Conservation (phyloP, 2,888 invertebrate genomes). For the Tetramorium bicarinatum region DNA sequence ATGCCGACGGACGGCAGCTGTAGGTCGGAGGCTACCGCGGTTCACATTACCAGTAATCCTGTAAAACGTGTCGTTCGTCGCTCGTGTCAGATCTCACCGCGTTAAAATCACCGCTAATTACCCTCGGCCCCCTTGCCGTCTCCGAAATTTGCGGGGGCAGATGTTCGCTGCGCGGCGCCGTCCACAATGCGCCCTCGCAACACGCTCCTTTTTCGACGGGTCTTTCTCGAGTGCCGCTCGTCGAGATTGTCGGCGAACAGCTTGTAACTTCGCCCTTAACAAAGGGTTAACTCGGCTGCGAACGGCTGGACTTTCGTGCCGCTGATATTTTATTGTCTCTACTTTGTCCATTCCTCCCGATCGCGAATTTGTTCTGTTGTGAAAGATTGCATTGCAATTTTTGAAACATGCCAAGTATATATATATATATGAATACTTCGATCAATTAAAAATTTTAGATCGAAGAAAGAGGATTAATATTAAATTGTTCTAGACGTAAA, state of each 20-base stretch:
- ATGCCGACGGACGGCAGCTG: slow-evolving; percentile 73
- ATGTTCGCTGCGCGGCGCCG: slow-evolving; percentile 42
- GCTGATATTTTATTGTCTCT: slow-evolving; percentile 15
- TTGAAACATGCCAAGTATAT: background rate
- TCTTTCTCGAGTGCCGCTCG: slow-evolving; percentile 46
- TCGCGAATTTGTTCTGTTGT: background rate
- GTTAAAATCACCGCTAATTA: slow-evolving; percentile 73
- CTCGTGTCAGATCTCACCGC: slow-evolving; percentile 54
- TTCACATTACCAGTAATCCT: slow-evolving; percentile 63
- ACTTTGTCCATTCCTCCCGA: background rate
- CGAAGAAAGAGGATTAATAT: background rate
- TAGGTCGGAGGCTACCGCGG: slow-evolving; percentile 40
- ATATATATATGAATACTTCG: background rate
- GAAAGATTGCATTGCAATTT: background rate
- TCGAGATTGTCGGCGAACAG: slow-evolving; percentile 35
- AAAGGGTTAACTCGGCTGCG: slow-evolving; percentile 50
- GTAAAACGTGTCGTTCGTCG: slow-evolving; percentile 61
- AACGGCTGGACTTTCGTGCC: slow-evolving; percentile 8
- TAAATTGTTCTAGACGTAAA: background rate
- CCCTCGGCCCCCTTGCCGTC: slow-evolving; percentile 23
- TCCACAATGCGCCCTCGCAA: slow-evolving; percentile 37
- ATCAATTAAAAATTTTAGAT: background rate
- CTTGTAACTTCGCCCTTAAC: slow-evolving; percentile 36
- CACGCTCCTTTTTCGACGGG: slow-evolving; percentile 8
- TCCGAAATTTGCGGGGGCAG: slow-evolving; percentile 49